Base-by-base conservation (phyloP, 2,888 invertebrate genomes). In the Apotomis turbidana region DNA sequence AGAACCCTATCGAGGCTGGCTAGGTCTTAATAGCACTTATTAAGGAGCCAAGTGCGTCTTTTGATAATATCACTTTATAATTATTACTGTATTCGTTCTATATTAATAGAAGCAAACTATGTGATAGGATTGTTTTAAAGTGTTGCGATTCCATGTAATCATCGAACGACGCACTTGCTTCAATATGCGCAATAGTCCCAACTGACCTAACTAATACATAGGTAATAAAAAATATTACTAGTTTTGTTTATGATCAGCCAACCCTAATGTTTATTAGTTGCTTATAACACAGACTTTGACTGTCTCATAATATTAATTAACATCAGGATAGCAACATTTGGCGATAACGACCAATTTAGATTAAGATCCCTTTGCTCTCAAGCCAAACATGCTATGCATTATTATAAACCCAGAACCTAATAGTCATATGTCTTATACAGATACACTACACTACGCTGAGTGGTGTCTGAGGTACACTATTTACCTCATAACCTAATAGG, bases 321-420 rank as follows among this genome's bases (percentile, higher is more conserved):
- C 12, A 46, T 54, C 3, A 55, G 13, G 10, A 54, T 41, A 41
- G 15, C 36, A 3, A 60, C 61, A 61, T 71, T 71, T 57, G 57
- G 67, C 41, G 41, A 13, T 67, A 57, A 67, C 51, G 41, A 60
- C 13, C 67, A 61, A 49, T 71, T 71, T 41, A 67, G 66, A 67
- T 62, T 61, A 55, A 10, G n/a, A 51, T 51, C 60, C 66, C 70
- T 66, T 58, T 54, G 46, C 58, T 59, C 36, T 5, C 15, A 46
- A 55, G 54, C 70, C 15, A 61, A 55, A 54, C 41, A 51, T 51
- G 46, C 46, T 58, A 15, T 60, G 38, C 59, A 46, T 46, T 55
- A 64, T 15, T 52, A 52, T 12, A 41, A 9, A 0, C 3, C 41
- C 27, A 55, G 55, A 46, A 55, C 3, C 27, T 12, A 66, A 55